A percentile compares a stretch with the other conserved stretches of the same genome.
Conservation (phyloP, 2,888 invertebrate species). For the Phaonia tiefii region DNA sequence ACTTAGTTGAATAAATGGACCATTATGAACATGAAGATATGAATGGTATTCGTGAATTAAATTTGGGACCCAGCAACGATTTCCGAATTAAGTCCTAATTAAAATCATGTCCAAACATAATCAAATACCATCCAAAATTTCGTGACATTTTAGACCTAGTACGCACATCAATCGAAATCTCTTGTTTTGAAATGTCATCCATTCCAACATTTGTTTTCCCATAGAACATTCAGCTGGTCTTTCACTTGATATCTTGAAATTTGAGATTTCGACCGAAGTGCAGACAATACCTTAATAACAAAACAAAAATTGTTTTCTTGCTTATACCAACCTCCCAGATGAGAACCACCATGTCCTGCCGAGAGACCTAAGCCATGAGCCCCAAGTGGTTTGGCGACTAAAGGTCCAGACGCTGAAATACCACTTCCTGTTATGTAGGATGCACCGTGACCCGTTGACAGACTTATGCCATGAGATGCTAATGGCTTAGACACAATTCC, state of each 20-base stretch:
- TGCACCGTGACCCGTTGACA: conserved; percentile 62
- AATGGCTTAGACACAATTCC: conserved; percentile 33
- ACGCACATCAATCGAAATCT: background rate
- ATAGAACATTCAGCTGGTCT: too few relatives aligned
- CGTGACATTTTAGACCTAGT: too few relatives aligned
- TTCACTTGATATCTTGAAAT: too few relatives aligned
- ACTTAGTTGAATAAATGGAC: conserved; percentile 43
- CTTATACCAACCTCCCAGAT: conserved; percentile 9
- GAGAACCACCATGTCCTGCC: background rate
- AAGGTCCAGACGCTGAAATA: too few relatives aligned
- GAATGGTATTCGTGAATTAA: too few relatives aligned
- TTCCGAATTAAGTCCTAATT: too few relatives aligned
- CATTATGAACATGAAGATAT: too few relatives aligned
- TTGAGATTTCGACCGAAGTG: too few relatives aligned
- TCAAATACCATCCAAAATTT: too few relatives aligned
- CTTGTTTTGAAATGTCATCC: background rate
- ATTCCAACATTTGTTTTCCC: background rate
- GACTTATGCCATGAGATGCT: conserved; percentile 48
- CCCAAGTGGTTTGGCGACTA: conserved; percentile 19
- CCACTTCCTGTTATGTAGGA: conserved; percentile 15
- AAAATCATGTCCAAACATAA: too few relatives aligned
- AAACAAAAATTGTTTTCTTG: too few relatives aligned
- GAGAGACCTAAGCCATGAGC: background rate
- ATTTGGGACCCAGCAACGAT: background rate
- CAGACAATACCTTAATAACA: too few relatives aligned